phyloP scores from a whole-genome alignment of 2,888 invertebrate genomes.

The Drosophila nr. fundita region DNA sequence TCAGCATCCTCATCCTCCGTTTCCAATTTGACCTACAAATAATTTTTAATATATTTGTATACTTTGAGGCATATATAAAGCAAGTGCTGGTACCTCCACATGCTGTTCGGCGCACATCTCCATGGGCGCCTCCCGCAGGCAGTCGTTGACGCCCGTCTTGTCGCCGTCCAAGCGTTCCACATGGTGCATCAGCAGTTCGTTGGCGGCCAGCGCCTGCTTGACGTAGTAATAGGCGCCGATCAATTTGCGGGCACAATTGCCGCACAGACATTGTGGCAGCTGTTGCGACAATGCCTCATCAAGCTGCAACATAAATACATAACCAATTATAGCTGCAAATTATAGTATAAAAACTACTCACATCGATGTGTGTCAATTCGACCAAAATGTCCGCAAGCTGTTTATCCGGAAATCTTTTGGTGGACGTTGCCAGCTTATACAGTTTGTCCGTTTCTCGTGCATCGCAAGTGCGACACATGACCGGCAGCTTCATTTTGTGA shows the following conservation, averaged over 20 bases:
- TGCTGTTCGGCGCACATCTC: conserved; percentile 74
- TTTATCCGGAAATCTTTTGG: conserved; percentile 67
- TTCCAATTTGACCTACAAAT: conserved; percentile 63
- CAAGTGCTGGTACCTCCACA: conserved; percentile 43
- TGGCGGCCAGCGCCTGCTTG: conserved; percentile 66
- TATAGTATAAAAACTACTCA: conserved; percentile 26
- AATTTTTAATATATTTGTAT: background rate
- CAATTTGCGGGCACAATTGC: conserved; percentile 67
- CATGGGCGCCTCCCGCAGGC: conserved; percentile 76
- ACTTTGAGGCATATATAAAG: background rate
- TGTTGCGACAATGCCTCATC: conserved; percentile 38
- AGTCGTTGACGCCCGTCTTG: conserved; percentile 53
- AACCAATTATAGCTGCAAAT: background rate
- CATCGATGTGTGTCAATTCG: conserved; percentile 65
- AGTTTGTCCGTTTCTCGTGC: conserved; percentile 62
- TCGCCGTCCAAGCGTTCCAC: conserved; percentile 30
- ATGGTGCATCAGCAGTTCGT: conserved; percentile 62
- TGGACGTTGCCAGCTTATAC: conserved; percentile 51
- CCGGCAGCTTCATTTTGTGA: conserved; percentile 61
- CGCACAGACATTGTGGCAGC: conserved; percentile 71
- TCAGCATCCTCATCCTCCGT: conserved; percentile 61
- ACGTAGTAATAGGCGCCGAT: conserved; percentile 74
- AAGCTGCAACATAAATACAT: conserved; percentile 25
- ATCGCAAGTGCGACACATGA: conserved; percentile 70
- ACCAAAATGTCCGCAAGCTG: conserved; percentile 59